Percentiles rank a stretch among this genome's conserved stretches.
Evolutionary conservation across 2,888 invertebrate genomes (phyloP).

Genomic region (Biston stratarius): DNA sequence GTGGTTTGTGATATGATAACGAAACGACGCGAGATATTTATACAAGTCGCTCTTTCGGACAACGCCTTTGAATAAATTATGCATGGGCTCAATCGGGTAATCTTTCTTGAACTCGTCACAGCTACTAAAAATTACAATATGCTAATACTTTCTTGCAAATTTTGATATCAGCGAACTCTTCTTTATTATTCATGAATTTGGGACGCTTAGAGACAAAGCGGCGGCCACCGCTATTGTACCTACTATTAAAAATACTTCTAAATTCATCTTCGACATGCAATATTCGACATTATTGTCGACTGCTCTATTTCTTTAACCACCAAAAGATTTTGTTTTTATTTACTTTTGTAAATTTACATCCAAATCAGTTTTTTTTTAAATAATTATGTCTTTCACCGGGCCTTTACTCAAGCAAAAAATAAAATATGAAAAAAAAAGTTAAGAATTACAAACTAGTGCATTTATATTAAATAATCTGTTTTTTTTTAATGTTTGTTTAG

Average conservation of each 20-base stretch:
- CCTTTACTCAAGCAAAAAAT: no score
- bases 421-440: no score
- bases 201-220: conserved; percentile 25
- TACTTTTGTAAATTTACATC: no score
- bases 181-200: conserved; percentile 51
- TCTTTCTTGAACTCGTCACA: conserved; percentile 56
- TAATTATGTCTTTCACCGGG: no score
- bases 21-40: conserved; percentile 75
- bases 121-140: conserved; percentile 49
- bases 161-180: conserved; percentile 45
- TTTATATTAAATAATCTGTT: no score
- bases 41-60: conserved; percentile 73
- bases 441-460: no score
- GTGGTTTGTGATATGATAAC: conserved; percentile 75
- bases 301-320: no score
- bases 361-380: no score
- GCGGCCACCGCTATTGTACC: conserved; percentile 13
- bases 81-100: conserved; percentile 59
- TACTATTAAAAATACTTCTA: not conserved
- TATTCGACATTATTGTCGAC: no score
- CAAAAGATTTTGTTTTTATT: no score
- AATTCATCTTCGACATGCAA: not conserved
- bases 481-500: no score
- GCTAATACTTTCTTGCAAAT: conserved; percentile 50
- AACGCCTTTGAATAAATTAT: conserved; percentile 72